Percentiles rank a stretch among this genome's conserved stretches.
Evolutionary conservation across 2,113 vertebrate genomes (phyloP).

Genomic region (Hemicordylus capensis): DNA sequence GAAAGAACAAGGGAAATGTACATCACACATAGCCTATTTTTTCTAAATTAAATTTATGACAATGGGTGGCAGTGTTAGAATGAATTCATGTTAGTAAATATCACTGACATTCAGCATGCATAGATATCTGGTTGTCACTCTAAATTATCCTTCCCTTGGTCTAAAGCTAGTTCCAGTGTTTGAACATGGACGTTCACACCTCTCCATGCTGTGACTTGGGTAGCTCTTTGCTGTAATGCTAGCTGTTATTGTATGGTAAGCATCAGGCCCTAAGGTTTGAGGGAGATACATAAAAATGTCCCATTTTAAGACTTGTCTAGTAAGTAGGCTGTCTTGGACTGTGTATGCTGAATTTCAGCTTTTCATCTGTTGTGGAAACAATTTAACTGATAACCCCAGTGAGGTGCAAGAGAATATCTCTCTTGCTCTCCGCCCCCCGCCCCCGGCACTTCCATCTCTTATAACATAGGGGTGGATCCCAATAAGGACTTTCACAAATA

Average conservation of each 20-base stretch:
- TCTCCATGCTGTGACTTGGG: neutral
- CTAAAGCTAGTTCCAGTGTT: neutral
- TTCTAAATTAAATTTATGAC: neutral
- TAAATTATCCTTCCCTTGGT: neutral
- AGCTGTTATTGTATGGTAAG: neutral
- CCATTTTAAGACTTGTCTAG: neutral
- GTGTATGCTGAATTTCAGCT: neutral
- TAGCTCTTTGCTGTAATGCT: neutral
- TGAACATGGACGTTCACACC: neutral
- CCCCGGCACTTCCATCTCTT: too few species aligned
- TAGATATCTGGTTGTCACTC: neutral
- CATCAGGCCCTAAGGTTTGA: neutral
- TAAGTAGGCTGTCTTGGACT: neutral
- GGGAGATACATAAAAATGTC: neutral
- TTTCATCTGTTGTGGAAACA: neutral
- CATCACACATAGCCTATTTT: neutral
- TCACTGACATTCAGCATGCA: neutral
- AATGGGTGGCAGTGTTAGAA: neutral
- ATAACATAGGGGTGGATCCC: too few species aligned
- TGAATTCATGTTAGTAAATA: neutral
- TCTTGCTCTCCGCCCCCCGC: too few species aligned
- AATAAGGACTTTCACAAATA: too few species aligned
- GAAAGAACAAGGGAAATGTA: neutral
- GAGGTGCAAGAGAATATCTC: neutral
- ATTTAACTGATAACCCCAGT: neutral